Evolutionary conservation across 2,797 vertebrate genomes (phyloP).

Genomic region (Coracias cyanogaster): DNA sequence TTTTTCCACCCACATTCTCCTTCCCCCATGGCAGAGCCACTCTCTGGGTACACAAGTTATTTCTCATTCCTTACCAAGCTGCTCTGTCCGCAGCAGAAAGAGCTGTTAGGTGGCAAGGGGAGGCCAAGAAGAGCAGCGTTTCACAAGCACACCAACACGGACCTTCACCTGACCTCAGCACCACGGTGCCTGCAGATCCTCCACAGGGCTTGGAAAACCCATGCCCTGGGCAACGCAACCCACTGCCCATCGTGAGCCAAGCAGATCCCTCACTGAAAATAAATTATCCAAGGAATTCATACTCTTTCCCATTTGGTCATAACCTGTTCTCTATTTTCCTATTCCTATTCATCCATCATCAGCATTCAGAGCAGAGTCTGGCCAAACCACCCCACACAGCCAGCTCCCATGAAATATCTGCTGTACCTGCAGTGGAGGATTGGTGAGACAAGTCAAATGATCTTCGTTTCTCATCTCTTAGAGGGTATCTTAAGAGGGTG

Average conservation of each 20-base stretch:
- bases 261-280: fast-evolving
- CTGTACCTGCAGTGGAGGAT: background rate
- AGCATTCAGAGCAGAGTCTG: background rate
- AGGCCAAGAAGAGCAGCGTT: background rate
- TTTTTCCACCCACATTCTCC: background rate
- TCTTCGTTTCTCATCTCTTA: background rate
- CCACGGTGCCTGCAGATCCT: background rate
- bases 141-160: background rate
- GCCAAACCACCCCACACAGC: background rate
- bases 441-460: background rate
- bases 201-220: background rate
- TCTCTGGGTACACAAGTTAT: background rate
- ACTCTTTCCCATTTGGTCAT: background rate
- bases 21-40: background rate
- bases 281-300: background rate
- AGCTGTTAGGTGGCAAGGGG: background rate
- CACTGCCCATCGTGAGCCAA: fast-evolving
- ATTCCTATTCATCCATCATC: background rate
- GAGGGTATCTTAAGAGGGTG: background rate
- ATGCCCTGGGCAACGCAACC: background rate
- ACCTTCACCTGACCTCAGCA: background rate
- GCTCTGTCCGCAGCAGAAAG: background rate
- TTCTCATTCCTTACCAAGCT: background rate
- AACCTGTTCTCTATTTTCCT: background rate
- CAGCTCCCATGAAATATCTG: background rate